Base-by-base conservation (phyloP, 2,888 invertebrate species). In the Erebia palarica region DNA sequence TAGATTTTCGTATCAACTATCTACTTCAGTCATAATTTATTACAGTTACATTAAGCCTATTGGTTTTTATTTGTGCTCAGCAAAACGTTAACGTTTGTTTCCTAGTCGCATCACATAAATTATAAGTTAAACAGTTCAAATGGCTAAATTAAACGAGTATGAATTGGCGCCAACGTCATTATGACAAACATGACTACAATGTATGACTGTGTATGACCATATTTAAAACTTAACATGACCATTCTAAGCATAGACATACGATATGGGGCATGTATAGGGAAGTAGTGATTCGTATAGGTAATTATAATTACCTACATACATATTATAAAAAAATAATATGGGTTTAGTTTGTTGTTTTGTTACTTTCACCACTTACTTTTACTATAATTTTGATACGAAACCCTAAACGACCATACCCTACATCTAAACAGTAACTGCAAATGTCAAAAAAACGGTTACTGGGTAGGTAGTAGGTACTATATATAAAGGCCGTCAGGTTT, bases 21-120 rank as follows among this genome's bases (percentile, higher is more conserved):
- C 13, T 14, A 49, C 18, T 49, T 36, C 63, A 42, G 18, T 9
- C 47, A 68, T 71, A 66, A 73, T 73, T 73, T 71, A 71, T 68
- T 68, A 68, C 57, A 68, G 59, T 68, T 73, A 68, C 49, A 73
- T 73, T 65, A 65, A 36, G 61, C 68, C 65, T 68, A 73, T 73
- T 68, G 71, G 55, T 73, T 73, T 73, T 73, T 70, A 73, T 70
- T 73, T 73, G 36, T 7, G 68, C 67, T 71, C 63, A 16, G 57
- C 73, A 57, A 60, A 71, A 66, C 65, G 71, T 68, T 71, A 71
- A 53, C 58, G 51, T 65, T 68, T 55, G 65, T 73, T 69, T 73
- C 71, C 73, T 73, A 73, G 68, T 68, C 27, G 61, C 73, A 73
- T 71, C 27, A 73, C 73, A 73, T 69, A 71, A 71, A 73, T 73